These are phyloP conservation scores for Mohoua ochrocephala DNA, from an alignment of 2,113 vertebrate species.

Conservation along the genomic window DNA sequence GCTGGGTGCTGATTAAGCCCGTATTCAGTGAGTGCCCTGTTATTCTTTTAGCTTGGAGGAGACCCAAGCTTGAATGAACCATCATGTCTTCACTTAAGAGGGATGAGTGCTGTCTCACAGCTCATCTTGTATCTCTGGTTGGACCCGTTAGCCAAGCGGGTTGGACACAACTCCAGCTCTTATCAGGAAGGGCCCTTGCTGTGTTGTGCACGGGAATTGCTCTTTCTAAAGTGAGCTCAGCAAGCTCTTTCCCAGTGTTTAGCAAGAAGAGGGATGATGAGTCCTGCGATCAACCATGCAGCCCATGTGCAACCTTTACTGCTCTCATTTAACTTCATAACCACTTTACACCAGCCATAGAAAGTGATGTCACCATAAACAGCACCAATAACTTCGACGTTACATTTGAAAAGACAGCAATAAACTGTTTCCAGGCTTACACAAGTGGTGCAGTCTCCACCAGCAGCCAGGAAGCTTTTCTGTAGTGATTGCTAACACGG, in stretches of 20 bases:
- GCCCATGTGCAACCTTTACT: conserved; percentile 52
- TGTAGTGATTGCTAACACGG: not conserved
- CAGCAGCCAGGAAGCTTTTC: not conserved
- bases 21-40: not conserved
- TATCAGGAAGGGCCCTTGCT: not conserved
- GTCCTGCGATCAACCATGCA: conserved; percentile 44
- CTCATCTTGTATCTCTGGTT: not conserved
- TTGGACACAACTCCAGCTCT: rapidly evolving
- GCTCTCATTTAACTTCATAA: conserved; percentile 61
- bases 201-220: not conserved
- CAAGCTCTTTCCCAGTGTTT: not conserved
- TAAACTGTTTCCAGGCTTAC: conserved; percentile 22
- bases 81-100: not conserved
- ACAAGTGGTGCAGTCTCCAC: not conserved
- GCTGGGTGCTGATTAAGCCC: rapidly evolving
- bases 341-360: conserved; percentile 55
- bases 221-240: not conserved
- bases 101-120: not conserved
- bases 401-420: conserved; percentile 45
- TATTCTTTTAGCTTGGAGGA: not conserved
- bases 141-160: not conserved
- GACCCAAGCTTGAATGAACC: not conserved
- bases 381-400: conserved; percentile 38
- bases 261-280: not conserved
- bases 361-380: conserved; percentile 64